Base-by-base conservation (phyloP, 1,140 invertebrate species). In the Drosophila oshimai region DNA sequence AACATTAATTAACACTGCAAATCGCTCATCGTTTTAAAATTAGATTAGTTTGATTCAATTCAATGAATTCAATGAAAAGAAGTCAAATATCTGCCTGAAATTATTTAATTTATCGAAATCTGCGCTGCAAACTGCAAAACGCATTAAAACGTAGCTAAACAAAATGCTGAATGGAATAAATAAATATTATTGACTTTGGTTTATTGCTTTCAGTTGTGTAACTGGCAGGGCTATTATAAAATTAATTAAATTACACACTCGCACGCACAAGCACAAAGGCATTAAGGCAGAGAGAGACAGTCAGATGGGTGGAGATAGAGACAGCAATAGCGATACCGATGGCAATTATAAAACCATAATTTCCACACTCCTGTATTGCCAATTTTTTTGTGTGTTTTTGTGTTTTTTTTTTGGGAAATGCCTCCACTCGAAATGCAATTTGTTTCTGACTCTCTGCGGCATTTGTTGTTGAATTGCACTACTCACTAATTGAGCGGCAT, bases 131-230 rank as follows among this genome's bases (percentile, higher is more conserved):
- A 44, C n/a, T 61, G 28, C 6, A 34, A 29, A 64, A 64, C 31
- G 47, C 41, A 47, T 64, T 64, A 37, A 62, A 61, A 65, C 4
- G 61, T 10, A 6, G 22, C 37, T 44, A 64, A 61, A 61, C 39
- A 17, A 37, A 64, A 46, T 13, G 22, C 42, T 22, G 17, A 57
- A 47, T 29, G 55, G 34, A 64, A 65, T 64, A 65, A 64, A 64
- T 49, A 64, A 49, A 65, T 64, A 49, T 31, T 65, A 65, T 65
- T 65, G 33, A 65, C 61, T 65, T 15, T 65, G 61, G 18, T 64
- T 46, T 45, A 60, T 60, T 45, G 60, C 18, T 28, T 45, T 58
- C 13, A 2, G 20, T 41, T 34, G n/a, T 64, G 54, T 29, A 17
- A 18, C 55, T 29, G 39, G 24, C 60, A 37, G 7, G 28, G 31